Percentiles rank a stretch among this genome's conserved stretches.
phyloP scores from a whole-genome alignment of 1,140 invertebrate genomes.

The Orius laevigatus region DNA sequence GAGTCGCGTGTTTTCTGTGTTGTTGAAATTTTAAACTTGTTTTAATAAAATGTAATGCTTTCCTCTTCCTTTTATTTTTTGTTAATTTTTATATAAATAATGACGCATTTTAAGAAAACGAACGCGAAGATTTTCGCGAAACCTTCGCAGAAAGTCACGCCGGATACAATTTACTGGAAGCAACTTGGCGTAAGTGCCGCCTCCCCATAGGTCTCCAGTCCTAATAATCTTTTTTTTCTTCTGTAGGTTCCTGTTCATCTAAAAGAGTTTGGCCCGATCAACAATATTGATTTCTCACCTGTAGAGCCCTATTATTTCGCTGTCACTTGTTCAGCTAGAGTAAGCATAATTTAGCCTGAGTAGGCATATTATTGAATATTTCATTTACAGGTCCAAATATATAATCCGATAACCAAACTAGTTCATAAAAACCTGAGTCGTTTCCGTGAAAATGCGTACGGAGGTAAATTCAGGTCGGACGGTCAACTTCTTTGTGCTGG shows the following conservation, averaged over 20 bases:
- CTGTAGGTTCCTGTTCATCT: constrained; percentile 65
- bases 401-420: constrained; percentile 72
- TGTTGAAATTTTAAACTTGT: too few relatives aligned
- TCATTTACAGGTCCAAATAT: constrained; percentile 55
- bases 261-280: constrained; percentile 83
- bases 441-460: constrained; percentile 74
- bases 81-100: constrained; percentile 16
- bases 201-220: too few relatives aligned
- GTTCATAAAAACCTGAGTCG: constrained; percentile 68
- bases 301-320: constrained; percentile 75
- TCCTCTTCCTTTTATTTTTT: too few relatives aligned
- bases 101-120: constrained; percentile 52
- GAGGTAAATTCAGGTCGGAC: constrained; percentile 70
- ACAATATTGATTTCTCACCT: constrained; percentile 79
- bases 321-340: constrained; percentile 74
- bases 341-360: constrained; percentile 27
- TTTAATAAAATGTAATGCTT: too few relatives aligned
- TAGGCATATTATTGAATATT: background rate
- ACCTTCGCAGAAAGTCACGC: constrained; percentile 44
- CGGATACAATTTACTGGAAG: constrained; percentile 72
- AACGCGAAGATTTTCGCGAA: constrained; percentile 55
- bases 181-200: constrained; percentile 58
- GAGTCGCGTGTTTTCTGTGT: too few relatives aligned
- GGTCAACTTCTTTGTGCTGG: constrained; percentile 71
- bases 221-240: constrained; percentile 19